Conservation (phyloP, 2,888 invertebrate genomes). For the Pteria penguin region DNA sequence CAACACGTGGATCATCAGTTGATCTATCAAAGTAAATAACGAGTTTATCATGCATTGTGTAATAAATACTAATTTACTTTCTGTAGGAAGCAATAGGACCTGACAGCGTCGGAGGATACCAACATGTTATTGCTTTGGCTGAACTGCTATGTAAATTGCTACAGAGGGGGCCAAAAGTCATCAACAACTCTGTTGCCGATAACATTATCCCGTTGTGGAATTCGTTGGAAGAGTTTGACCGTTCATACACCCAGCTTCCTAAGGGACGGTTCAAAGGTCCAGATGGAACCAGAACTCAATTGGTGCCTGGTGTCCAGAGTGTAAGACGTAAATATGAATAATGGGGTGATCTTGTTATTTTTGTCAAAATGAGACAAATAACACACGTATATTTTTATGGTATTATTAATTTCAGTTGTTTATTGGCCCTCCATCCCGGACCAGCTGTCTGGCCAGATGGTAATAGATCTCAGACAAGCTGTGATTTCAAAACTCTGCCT, state of each 20-base stretch:
- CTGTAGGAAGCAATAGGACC: slow-evolving; percentile 20
- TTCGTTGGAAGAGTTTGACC: slow-evolving; percentile 16
- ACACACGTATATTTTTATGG: no score
- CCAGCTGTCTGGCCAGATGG: slow-evolving; percentile 16
- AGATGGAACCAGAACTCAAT: neutral
- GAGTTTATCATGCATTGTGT: no score
- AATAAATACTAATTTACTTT: no score
- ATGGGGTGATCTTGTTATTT: no score
- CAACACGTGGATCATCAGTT: no score
- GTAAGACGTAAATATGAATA: no score
- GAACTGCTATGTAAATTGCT: slow-evolving; percentile 2
- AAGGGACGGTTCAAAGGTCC: slow-evolving; percentile 30
- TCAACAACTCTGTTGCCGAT: slow-evolving; percentile 22
- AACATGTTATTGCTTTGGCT: slow-evolving; percentile 6
- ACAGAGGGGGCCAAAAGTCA: neutral
- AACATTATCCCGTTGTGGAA: slow-evolving; percentile 32
- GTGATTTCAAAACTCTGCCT: slow-evolving; percentile 5
- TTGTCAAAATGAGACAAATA: no score
- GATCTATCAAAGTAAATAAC: no score
- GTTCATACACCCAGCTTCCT: slow-evolving; percentile 16
- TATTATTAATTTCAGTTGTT: no score
- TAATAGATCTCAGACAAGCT: slow-evolving; percentile 12
- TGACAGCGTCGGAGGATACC: slow-evolving; percentile 18
- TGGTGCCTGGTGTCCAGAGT: slow-evolving; percentile 28
- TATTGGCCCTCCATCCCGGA: slow-evolving; percentile 10